These are phyloP conservation scores for Nephrotoma appendiculata DNA, from an alignment of 2,888 invertebrate genomes.

Conservation along the genomic window DNA sequence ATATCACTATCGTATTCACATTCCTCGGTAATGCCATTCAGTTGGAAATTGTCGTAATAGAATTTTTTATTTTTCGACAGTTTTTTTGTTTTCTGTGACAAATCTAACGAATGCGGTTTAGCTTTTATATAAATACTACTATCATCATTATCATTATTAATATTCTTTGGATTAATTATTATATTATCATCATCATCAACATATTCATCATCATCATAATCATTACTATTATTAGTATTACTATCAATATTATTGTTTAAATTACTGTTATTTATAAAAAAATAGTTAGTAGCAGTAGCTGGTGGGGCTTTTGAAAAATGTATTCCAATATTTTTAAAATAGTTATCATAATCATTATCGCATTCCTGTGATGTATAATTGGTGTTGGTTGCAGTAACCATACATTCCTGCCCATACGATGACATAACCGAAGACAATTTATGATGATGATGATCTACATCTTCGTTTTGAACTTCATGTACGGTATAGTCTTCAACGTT, in stretches of 20 bases:
- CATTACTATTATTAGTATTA: constrained; percentile 11
- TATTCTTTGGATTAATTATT: not conserved
- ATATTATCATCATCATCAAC: not conserved
- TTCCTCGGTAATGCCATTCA: constrained; percentile 12
- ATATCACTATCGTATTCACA: constrained; percentile 13
- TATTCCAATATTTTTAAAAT: constrained; percentile 9
- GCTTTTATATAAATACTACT: not conserved
- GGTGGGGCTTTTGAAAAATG: constrained; percentile 8
- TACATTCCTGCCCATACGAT: not conserved
- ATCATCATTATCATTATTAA: not conserved
- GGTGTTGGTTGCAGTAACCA: constrained; percentile 15
- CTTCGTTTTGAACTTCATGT: not conserved
- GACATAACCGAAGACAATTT: not conserved
- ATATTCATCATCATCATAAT: constrained; percentile 23
- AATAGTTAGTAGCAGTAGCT: constrained; percentile 2
- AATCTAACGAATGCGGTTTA: constrained; percentile 10
- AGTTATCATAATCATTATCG: constrained; percentile 8
- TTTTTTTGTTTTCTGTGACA: constrained; percentile 9
- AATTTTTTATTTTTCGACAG: constrained; percentile 4
- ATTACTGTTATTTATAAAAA: not conserved
- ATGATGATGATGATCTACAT: not conserved
- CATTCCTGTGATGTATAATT: constrained; percentile 8
- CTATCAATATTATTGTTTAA: constrained; percentile 16
- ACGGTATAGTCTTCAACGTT: not conserved
- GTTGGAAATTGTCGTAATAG: not conserved